Percentiles rank a stretch among this genome's conserved stretches.
Conservation (phyloP, 2,797 vertebrate genomes). For the Coracias cyanogaster region DNA sequence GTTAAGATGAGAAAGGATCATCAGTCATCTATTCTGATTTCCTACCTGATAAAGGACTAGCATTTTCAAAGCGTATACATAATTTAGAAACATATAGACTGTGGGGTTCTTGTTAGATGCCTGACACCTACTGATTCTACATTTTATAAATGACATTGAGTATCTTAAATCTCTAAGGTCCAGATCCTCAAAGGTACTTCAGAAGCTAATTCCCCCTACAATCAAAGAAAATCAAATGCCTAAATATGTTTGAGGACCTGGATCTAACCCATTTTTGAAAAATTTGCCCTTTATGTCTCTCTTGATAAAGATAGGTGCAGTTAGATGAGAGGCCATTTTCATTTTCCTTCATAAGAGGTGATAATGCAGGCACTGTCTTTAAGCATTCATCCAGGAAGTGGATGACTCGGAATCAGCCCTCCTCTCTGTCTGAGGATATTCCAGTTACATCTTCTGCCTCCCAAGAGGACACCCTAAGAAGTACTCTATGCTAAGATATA, state of each 20-base stretch:
- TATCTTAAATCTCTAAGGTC: constrained; percentile 63
- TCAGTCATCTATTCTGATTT: constrained; percentile 64
- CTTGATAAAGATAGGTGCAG: constrained; percentile 53
- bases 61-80: constrained; percentile 63
- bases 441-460: constrained; percentile 37
- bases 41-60: constrained; percentile 60
- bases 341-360: constrained; percentile 57
- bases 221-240: constrained; percentile 68
- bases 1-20: constrained; percentile 62
- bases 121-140: constrained; percentile 57
- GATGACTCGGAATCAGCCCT: constrained; percentile 24
- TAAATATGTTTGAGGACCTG: constrained; percentile 68
- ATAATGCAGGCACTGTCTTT: constrained; percentile 62
- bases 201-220: constrained; percentile 65
- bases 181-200: constrained; percentile 69
- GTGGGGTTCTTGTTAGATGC: constrained; percentile 63
- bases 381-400: constrained; percentile 55
- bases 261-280: constrained; percentile 52
- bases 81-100: constrained; percentile 67
- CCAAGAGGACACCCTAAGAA: background rate
- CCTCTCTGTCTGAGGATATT: constrained; percentile 22
- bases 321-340: constrained; percentile 59
- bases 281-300: constrained; percentile 62
- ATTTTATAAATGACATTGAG: constrained; percentile 69
- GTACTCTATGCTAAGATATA: background rate